Percentiles rank a stretch among this genome's conserved stretches.
Conservation (phyloP, 2,797 vertebrate species). For the Darevskia mixta region DNA sequence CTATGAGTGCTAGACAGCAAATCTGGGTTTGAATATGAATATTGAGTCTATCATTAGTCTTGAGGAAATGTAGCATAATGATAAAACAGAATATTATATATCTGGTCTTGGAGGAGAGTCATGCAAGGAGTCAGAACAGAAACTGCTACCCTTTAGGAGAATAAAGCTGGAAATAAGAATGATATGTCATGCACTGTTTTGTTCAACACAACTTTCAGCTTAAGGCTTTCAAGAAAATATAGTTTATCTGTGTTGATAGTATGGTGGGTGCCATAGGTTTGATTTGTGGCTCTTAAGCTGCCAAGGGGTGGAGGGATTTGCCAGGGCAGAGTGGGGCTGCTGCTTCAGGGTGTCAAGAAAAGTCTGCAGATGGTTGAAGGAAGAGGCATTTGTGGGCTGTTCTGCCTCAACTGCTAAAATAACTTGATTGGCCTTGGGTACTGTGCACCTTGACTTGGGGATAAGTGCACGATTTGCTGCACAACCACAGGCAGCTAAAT, state of each 20-base stretch:
- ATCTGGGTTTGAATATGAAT: not conserved
- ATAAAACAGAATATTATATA: not conserved
- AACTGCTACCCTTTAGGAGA: not conserved
- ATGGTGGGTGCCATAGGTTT: not conserved
- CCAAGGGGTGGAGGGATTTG: not conserved
- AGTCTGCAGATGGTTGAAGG: too few relatives aligned
- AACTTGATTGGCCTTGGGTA: too few relatives aligned
- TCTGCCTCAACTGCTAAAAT: too few relatives aligned
- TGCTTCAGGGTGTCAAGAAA: not conserved
- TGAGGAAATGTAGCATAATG: not conserved
- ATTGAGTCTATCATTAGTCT: not conserved
- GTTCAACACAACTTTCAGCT: not conserved
- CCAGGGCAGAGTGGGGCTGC: not conserved
- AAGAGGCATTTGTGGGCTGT: too few relatives aligned
- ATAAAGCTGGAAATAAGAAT: constrained; percentile 7
- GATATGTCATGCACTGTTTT: not conserved
- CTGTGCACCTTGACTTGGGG: too few relatives aligned
- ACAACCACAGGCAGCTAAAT: too few relatives aligned
- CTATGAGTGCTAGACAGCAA: not conserved
- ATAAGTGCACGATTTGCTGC: too few relatives aligned
- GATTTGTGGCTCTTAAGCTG: not conserved
- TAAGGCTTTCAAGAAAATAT: not conserved
- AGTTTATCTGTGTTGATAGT: not conserved
- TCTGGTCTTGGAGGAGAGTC: not conserved
- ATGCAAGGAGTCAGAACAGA: not conserved